phyloP scores from a whole-genome alignment of 2,888 invertebrate genomes.

The Phoenoteleia sp. region DNA sequence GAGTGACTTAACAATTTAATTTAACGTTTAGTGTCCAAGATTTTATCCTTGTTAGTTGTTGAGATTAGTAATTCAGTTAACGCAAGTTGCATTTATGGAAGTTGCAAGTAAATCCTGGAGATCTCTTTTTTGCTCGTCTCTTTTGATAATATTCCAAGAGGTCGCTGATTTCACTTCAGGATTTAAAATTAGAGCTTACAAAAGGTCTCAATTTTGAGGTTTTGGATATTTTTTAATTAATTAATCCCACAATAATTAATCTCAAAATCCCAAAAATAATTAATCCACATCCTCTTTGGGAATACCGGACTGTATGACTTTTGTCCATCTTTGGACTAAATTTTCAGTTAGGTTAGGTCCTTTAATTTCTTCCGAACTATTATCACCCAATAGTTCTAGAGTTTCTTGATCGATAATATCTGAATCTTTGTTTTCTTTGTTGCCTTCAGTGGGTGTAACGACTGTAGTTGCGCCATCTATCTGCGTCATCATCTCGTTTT shows the following conservation, averaged over 20 bases:
- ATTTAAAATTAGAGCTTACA: neutral
- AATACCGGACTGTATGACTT: neutral
- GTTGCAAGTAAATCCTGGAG: neutral
- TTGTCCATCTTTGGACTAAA: conserved; percentile 2
- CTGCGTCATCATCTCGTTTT: neutral
- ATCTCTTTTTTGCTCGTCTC: neutral
- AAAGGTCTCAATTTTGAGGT: neutral
- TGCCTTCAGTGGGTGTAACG: neutral
- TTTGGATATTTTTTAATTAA: neutral
- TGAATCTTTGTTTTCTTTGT: neutral
- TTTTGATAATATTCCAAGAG: neutral
- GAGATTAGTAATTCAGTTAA: neutral
- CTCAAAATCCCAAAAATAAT: no score
- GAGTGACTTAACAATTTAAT: neutral
- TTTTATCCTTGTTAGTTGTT: neutral
- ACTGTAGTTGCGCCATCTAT: conserved; percentile 1
- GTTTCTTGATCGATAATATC: neutral
- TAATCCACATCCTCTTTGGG: neutral
- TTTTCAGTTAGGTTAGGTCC: neutral
- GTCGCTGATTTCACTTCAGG: neutral
- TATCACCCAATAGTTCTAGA: neutral
- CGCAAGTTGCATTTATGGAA: neutral
- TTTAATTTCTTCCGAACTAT: neutral
- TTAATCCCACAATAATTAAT: no score
- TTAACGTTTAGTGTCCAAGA: neutral